Evolutionary conservation across 2,113 vertebrate genomes (phyloP), one percentile per base, ranked within the genome.

Genomic region (Cottus gobio): DNA sequence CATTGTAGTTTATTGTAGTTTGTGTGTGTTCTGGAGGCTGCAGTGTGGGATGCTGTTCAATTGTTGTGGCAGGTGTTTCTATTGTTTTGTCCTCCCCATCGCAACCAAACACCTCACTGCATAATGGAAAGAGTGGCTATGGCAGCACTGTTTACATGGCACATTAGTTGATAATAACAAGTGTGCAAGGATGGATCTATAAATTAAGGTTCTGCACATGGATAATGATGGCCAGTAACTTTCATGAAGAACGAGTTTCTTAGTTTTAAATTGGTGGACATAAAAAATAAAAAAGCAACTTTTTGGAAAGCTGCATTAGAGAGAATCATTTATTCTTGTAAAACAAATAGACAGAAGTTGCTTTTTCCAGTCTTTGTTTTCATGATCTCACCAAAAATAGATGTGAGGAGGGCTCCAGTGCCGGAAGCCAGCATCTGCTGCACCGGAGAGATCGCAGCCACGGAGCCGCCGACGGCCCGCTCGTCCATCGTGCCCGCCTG

Each of bases 391-490:
- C 97, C 97, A 0, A 98, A 98, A 10, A 99, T 84, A 5, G 98
- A 97, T 60, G 97, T 97, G 91, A 99, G 95, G 73, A 97, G 95
- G 42, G 97, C 97, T 2, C 98, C 98, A 0, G 96, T 94, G 46
- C 98, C 96, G 0, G 98, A 99, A 20, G 98, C 97, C 96, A 98
- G 85, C 95, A 99, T 98, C 90, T 99, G 97, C 87, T 99, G 98
- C 90, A 97, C 79, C 0, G 96, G 97, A 18, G 97, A 97, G 71
- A 99, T 98, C 75, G 92, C 95, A 83, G 89, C 87, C 0, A 84
- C 39, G 0, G 93, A 65, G 54, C 76, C 48, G 3, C 78, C 72
- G 3, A 68, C 37, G 0, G 48, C 22, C 90, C 91, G 92, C 74
- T 96, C 96, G 3, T 91, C 95, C 98, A 99, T 99, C 91, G 89